Base-by-base conservation (phyloP, 1,140 invertebrate genomes). In the Formica selysi region DNA sequence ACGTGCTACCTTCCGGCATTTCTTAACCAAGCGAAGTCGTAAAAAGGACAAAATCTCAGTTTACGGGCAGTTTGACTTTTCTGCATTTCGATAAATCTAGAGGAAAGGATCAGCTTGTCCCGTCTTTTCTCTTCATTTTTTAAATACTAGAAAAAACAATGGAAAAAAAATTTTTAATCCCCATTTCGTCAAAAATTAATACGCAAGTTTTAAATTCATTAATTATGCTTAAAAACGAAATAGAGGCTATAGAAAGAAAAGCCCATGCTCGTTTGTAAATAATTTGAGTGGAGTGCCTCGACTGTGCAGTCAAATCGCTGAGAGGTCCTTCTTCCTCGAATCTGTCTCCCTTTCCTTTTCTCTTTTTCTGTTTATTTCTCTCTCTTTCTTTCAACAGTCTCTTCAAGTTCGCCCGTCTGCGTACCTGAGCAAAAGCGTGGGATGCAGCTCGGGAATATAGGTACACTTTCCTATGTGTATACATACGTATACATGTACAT, bases 281-380 rank as follows among this genome's bases (percentile, higher is more conserved):
- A 86, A 83, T 86, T 86, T 80, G 67, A 86, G 76, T 57, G 65
- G 44, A 86, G 81, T 81, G 44, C 62, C 70, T 51, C 70, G 64
- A 22, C 54, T 71, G 29, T 41, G 76, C 54, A 86, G 78, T 64
- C 76, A 57, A 86, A 81, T 64, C 38, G 85, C 81, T 54, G 78
- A 86, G 85, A 70, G 78, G 64, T 71, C 48, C 85, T 86, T 71
- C 54, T 71, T 70, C 36, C 78, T 51, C 38, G 48, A 57, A 67
- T 67, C n/a, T 41, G 62, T 29, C 29, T 6, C 29, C 16, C 32
- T 36, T 26, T 90, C 76, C 67, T 85, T 54, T 44, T 19, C 79
- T 87, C 81, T 88, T 85, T 86, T 78, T 86, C 87, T 86, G 68
- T 65, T 74, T 85, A 71, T 78, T 78, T 80, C 44, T 59, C 65